phyloP scores from a whole-genome alignment of 2,888 invertebrate species.

The Noctuana brunneofusca region DNA sequence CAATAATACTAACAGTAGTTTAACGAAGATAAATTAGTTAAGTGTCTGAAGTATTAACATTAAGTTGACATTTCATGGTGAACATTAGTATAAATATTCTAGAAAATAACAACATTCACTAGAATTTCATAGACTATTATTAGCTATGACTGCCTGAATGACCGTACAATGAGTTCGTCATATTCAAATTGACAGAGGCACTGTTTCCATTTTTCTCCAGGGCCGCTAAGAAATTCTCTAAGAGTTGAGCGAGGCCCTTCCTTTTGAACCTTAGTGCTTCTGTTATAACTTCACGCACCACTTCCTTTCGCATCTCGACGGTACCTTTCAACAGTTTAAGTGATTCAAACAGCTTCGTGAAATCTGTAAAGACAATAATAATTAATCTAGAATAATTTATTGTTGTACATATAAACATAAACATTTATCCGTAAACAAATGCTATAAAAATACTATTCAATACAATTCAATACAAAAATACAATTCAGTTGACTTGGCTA shows the following conservation, averaged over 20 bases:
- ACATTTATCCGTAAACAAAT: too few relatives aligned
- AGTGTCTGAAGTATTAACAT: conserved; percentile 31
- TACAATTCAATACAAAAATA: too few relatives aligned
- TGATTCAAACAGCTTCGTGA: conserved; percentile 86
- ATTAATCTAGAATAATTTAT: conserved; percentile 38
- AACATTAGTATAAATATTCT: conserved; percentile 29
- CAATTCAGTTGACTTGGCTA: too few relatives aligned
- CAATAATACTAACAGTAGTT: conserved; percentile 30
- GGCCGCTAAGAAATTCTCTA: conserved; percentile 85
- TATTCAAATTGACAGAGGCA: conserved; percentile 66
- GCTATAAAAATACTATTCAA: too few relatives aligned
- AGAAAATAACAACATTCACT: conserved; percentile 33
- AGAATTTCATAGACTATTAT: conserved; percentile 55
- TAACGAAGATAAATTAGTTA: conserved; percentile 29
- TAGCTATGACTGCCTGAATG: conserved; percentile 71
- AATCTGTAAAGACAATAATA: conserved; percentile 84
- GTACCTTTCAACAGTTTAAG: conserved; percentile 88
- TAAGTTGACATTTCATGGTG: conserved; percentile 29
- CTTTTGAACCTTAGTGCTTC: conserved; percentile 91
- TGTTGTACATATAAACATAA: too few relatives aligned
- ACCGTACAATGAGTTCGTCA: conserved; percentile 61
- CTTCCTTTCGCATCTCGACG: conserved; percentile 85
- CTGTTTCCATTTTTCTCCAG: conserved; percentile 79
- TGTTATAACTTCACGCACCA: conserved; percentile 88
- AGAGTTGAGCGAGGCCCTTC: conserved; percentile 85